phyloP scores from a whole-genome alignment of 35 echinoderm and acorn worm species.

The Heliocidaris erythrogramma region DNA sequence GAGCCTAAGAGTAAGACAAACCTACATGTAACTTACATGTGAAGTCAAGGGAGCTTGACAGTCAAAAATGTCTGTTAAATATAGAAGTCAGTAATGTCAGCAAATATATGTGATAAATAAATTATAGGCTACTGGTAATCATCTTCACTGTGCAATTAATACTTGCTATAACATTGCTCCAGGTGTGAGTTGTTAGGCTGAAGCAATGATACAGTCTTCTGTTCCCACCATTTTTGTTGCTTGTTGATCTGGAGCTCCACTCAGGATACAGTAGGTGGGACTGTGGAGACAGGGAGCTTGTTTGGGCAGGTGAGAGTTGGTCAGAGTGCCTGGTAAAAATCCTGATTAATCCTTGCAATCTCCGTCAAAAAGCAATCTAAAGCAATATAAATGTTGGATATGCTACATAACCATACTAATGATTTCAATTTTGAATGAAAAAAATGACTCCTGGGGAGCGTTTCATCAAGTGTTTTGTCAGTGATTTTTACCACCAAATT shows the following conservation, averaged over 20 bases:
- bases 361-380: not conserved
- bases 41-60: too few relatives aligned
- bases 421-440: not conserved
- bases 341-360: not conserved
- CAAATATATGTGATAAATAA: too few relatives aligned
- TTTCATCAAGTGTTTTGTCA: too few relatives aligned
- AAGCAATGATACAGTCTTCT: not conserved
- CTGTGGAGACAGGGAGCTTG: not conserved
- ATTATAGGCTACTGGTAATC: too few relatives aligned
- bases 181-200: not conserved
- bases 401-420: not conserved
- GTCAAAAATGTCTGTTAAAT: too few relatives aligned
- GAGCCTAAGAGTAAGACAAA: too few relatives aligned
- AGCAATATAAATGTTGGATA: not conserved
- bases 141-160: too few relatives aligned
- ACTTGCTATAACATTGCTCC: too few relatives aligned
- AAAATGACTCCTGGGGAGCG: too few relatives aligned
- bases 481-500: too few relatives aligned
- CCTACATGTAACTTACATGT: too few relatives aligned
- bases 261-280: conserved; percentile 17
- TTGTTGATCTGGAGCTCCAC: not conserved
- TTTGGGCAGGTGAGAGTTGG: not conserved
- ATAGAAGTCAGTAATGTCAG: too few relatives aligned
- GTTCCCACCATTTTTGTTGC: not conserved
- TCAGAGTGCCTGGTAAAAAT: not conserved